phyloP scores from a whole-genome alignment of 2,797 vertebrate species.

The Propithecus perrieri region DNA sequence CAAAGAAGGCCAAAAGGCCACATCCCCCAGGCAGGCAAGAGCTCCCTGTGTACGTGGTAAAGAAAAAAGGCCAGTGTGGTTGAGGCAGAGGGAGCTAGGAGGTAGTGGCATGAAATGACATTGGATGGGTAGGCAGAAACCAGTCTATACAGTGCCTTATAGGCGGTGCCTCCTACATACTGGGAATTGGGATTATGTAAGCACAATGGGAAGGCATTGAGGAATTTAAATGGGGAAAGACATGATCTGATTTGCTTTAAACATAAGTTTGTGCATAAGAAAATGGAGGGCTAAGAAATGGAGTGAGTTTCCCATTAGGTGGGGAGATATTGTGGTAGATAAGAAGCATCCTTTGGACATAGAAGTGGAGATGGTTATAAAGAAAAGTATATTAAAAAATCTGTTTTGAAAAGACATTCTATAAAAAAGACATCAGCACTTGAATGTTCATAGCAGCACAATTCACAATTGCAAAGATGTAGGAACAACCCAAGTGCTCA shows the following conservation, averaged over 20 bases:
- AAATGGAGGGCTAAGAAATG: background rate
- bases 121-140: too few relatives aligned
- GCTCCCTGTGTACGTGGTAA: background rate
- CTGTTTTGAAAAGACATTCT: background rate
- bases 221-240: background rate
- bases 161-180: too few relatives aligned
- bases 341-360: background rate
- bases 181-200: too few relatives aligned
- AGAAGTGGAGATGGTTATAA: background rate
- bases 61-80: background rate
- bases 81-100: accelerated
- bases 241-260: background rate
- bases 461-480: too few relatives aligned
- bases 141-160: accelerated
- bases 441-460: too few relatives aligned
- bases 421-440: too few relatives aligned
- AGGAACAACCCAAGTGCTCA: too few relatives aligned
- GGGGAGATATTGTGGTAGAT: too few relatives aligned
- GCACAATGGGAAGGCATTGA: background rate
- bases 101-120: background rate
- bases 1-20: background rate
- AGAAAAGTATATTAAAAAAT: background rate
- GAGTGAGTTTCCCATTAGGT: background rate
- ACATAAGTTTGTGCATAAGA: background rate
- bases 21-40: background rate